Evolutionary conservation across 2,113 vertebrate species (phyloP).

Genomic region (Anolis sagrei): DNA sequence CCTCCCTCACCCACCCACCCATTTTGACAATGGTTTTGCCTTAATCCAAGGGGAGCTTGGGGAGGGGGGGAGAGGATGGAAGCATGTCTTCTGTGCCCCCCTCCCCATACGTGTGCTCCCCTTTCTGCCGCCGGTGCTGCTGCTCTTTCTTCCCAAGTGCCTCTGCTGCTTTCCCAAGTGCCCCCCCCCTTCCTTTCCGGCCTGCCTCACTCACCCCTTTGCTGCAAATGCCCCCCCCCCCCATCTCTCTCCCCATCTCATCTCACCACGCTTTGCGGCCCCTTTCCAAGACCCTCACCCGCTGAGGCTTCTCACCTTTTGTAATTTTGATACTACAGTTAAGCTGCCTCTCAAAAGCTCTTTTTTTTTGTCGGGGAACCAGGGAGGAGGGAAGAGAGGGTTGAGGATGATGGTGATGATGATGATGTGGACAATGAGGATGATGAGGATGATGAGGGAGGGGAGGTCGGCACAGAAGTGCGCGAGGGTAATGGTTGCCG

Average conservation of each 20-base stretch:
- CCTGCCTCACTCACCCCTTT: constrained; percentile 30
- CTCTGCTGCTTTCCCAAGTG: neutral
- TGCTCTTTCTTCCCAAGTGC: neutral
- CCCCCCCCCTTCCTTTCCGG: constrained; percentile 36
- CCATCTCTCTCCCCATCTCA: too few relatives aligned
- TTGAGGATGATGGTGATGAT: too few relatives aligned
- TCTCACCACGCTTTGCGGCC: neutral
- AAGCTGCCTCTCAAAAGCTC: constrained; percentile 50
- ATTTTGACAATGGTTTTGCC: neutral
- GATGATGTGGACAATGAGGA: too few relatives aligned
- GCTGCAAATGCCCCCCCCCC: neutral
- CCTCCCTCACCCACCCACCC: neutral
- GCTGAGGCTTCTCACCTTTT: constrained; percentile 64
- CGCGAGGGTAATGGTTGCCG: neutral
- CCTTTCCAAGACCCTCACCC: neutral
- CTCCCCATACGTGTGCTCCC: too few relatives aligned
- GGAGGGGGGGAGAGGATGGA: too few relatives aligned
- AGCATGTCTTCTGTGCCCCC: too few relatives aligned
- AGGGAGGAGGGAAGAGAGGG: neutral
- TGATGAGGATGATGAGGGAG: too few relatives aligned
- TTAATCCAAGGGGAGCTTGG: neutral
- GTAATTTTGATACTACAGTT: constrained; percentile 68
- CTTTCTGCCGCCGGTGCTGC: neutral
- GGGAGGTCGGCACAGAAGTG: too few relatives aligned
- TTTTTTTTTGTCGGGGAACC: constrained; percentile 39